A percentile compares a stretch with the other conserved stretches of the same genome.
These are phyloP conservation scores for mouse (Mus musculus) DNA, from an alignment of 2,113 vertebrate genomes.

Conservation along the genomic window GRCm39 chr6:23049501-23050000, in stretches of 20 bases:
- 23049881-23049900: not conserved
- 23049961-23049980: not conserved
- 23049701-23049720: not conserved
- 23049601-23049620: slow-evolving; percentile 94
- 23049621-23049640: slow-evolving; percentile 91
- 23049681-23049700: not conserved
- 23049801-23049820: not conserved
- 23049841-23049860: not conserved
- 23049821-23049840: not conserved
- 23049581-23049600: slow-evolving; percentile 96
- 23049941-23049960: not conserved
- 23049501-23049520: not conserved
- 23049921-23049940: not conserved
- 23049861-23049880: not conserved
- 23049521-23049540: slow-evolving; percentile 94
- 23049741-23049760: not conserved
- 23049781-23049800: not conserved
- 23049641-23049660: slow-evolving; percentile 92
- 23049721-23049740: not conserved
- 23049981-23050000: not conserved
- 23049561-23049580: slow-evolving; percentile 95
- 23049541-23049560: slow-evolving; percentile 95
- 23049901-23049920: not conserved
- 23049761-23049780: not conserved
- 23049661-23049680: slow-evolving; percentile 95